Percentiles rank a stretch among this genome's conserved stretches.
These are phyloP conservation scores for Ammodytes dubius DNA, from an alignment of 2,113 vertebrate species.

Conservation along the genomic window DNA sequence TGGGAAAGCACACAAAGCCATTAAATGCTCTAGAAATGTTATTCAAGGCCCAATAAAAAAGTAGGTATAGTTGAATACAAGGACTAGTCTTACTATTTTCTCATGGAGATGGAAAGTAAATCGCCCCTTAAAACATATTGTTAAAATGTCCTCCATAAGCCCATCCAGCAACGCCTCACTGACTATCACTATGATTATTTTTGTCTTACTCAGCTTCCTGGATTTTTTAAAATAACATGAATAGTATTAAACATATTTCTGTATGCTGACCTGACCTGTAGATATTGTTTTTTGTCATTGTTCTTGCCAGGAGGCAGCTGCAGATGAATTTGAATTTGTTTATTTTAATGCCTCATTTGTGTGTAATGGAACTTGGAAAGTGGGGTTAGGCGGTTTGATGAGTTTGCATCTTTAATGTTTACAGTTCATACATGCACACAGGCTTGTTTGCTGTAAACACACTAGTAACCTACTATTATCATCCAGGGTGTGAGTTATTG, in stretches of 20 bases:
- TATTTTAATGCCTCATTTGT: slow-evolving; percentile 56
- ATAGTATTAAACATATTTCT: not conserved
- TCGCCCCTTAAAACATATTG: slow-evolving; percentile 57
- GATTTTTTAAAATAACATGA: not conserved
- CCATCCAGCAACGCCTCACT: slow-evolving; percentile 23
- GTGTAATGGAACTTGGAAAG: slow-evolving; percentile 36
- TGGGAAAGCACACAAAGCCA: slow-evolving; percentile 57
- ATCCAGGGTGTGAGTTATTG: slow-evolving; percentile 20
- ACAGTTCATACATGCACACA: slow-evolving; percentile 67
- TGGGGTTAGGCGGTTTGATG: slow-evolving; percentile 60
- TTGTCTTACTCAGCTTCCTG: not conserved
- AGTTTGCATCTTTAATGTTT: slow-evolving; percentile 77
- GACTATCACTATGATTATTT: slow-evolving; percentile 10
- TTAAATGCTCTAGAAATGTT: slow-evolving; percentile 56
- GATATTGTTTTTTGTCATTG: slow-evolving; percentile 4
- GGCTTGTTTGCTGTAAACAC: slow-evolving; percentile 75
- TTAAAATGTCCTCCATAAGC: slow-evolving; percentile 54
- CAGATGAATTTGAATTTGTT: slow-evolving; percentile 58
- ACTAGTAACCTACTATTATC: slow-evolving; percentile 53
- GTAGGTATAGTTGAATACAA: slow-evolving; percentile 34
- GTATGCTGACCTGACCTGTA: not conserved
- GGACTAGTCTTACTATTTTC: slow-evolving; percentile 52
- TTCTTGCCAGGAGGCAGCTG: slow-evolving; percentile 28
- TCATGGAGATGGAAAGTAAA: slow-evolving; percentile 68
- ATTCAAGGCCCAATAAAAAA: slow-evolving; percentile 59